Evolutionary conservation across 2,888 invertebrate genomes (phyloP).

Genomic region (Creontiades dilutus): DNA sequence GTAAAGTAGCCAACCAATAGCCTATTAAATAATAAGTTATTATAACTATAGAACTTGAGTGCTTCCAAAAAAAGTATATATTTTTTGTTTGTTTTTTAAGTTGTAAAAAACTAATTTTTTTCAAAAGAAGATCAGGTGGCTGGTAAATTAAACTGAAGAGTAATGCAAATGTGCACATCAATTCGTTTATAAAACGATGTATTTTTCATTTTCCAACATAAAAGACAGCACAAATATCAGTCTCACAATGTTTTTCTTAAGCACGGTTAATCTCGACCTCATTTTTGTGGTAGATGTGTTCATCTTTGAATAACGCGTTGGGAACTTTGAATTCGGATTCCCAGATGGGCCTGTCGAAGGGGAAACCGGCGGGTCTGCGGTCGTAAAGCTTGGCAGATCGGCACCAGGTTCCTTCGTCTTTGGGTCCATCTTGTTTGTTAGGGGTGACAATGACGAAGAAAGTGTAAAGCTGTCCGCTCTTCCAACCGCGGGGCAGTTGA

Average conservation of each 20-base stretch:
- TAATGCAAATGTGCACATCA: too few species aligned
- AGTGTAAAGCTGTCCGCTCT: constrained; percentile 84
- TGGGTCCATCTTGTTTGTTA: constrained; percentile 73
- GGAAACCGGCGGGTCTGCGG: constrained; percentile 85
- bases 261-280: constrained; percentile 77
- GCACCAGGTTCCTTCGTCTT: constrained; percentile 77
- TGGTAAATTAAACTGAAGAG: too few species aligned
- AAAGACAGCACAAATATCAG: constrained; percentile 65
- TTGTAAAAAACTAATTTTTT: too few species aligned
- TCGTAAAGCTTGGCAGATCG: constrained; percentile 80
- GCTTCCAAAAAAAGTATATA: too few species aligned
- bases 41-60: too few species aligned
- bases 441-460: constrained; percentile 82
- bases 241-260: constrained; percentile 49
- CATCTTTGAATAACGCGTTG: constrained; percentile 83
- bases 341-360: constrained; percentile 84
- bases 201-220: constrained; percentile 47
- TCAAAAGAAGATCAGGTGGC: too few species aligned
- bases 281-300: constrained; percentile 82
- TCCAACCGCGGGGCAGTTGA: constrained; percentile 85
- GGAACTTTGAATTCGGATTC: constrained; percentile 84
- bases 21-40: too few species aligned
- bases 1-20: too few species aligned
- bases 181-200: constrained; percentile 16
- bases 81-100: too few species aligned